Evolutionary conservation across 1,140 invertebrate genomes (phyloP).

Genomic region (Triops cancriformis): DNA sequence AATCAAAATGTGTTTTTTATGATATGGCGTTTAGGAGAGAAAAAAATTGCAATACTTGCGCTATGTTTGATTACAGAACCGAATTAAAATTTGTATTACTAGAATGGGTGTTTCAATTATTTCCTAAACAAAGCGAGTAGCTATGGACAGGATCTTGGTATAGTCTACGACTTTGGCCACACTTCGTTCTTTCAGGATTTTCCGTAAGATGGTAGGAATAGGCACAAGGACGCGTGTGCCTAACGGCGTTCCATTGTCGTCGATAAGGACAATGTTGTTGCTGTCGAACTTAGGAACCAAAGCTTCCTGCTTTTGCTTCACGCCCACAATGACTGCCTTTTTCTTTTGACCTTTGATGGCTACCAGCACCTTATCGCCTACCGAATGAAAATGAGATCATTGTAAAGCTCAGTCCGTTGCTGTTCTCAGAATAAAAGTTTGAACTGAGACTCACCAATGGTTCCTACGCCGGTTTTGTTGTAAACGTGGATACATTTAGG

Average conservation of each 20-base stretch:
- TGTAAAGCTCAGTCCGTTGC: too few relatives aligned
- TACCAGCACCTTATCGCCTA: conserved; percentile 83
- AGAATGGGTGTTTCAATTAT: not conserved
- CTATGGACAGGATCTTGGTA: conserved; percentile 87
- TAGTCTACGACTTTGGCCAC: conserved; percentile 80
- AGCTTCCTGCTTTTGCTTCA: conserved; percentile 70
- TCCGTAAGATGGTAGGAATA: conserved; percentile 83
- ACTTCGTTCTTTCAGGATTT: conserved; percentile 72
- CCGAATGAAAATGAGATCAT: conserved; percentile 32
- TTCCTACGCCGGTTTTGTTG: conserved; percentile 60
- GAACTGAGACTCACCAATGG: conserved; percentile 47
- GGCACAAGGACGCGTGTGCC: conserved; percentile 92
- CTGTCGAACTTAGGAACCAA: conserved; percentile 88
- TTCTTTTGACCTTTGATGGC: conserved; percentile 95
- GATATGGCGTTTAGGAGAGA: too few relatives aligned
- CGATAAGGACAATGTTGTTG: conserved; percentile 93
- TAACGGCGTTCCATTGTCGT: conserved; percentile 84
- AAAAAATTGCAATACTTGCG: too few relatives aligned
- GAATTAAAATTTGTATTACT: conserved; percentile 14
- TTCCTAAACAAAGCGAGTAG: conserved; percentile 79
- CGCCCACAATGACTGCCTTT: conserved; percentile 87
- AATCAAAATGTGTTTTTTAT: too few relatives aligned
- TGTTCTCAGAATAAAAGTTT: too few relatives aligned
- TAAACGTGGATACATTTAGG: conserved; percentile 83
- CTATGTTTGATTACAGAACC: not conserved